phyloP scores from a whole-genome alignment of 2,113 vertebrate genomes.

The Jaculus jaculus region DNA sequence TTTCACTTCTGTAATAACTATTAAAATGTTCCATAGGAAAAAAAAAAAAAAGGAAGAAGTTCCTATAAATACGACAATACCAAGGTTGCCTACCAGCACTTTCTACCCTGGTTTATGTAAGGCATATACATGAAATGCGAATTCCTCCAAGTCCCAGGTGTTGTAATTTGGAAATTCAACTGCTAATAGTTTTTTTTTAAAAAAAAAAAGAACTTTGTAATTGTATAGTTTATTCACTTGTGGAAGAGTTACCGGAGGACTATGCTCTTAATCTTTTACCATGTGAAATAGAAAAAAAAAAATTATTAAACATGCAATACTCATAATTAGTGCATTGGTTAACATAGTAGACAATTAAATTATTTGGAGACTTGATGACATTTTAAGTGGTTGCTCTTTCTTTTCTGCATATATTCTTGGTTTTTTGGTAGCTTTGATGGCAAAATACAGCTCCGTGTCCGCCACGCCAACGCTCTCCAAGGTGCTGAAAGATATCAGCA shows the following conservation, averaged over 20 bases:
- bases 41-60: too few species aligned
- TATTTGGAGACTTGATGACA: background rate
- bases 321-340: background rate
- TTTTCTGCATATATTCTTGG: background rate
- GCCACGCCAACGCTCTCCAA: background rate
- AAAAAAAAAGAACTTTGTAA: background rate
- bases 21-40: too few species aligned
- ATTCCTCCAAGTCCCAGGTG: background rate
- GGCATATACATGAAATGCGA: background rate
- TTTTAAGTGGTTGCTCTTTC: background rate
- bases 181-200: background rate
- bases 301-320: background rate
- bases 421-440: background rate
- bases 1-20: too few species aligned
- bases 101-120: background rate
- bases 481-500: slow-evolving; percentile 38
- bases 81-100: background rate
- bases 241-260: background rate
- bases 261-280: background rate
- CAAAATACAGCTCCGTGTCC: background rate
- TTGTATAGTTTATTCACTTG: background rate
- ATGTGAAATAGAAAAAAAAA: background rate
- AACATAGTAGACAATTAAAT: background rate
- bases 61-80: background rate
- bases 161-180: background rate